phyloP scores from a whole-genome alignment of 2,113 vertebrate species.

The Ranitomeya imitator region DNA sequence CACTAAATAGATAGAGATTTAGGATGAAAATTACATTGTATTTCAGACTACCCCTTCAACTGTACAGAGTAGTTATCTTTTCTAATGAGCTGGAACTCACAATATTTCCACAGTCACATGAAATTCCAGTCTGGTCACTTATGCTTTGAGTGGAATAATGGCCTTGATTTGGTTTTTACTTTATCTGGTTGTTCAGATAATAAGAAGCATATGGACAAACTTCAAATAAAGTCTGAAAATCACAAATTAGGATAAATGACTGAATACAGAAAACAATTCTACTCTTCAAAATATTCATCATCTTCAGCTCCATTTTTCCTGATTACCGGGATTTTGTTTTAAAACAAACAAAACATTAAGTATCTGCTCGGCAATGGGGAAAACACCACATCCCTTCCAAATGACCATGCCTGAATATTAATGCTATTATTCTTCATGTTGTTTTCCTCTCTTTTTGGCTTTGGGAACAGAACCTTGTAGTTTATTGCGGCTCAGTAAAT shows the following conservation, averaged over 20 bases:
- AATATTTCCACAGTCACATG: not conserved
- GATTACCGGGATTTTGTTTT: not conserved
- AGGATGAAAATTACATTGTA: no score
- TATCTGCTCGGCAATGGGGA: not conserved
- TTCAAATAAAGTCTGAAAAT: not conserved
- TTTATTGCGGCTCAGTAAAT: slow-evolving; percentile 23
- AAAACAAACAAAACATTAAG: slow-evolving; percentile 1
- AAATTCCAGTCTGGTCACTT: not conserved
- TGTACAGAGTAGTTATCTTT: not conserved
- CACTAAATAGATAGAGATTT: no score
- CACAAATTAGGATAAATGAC: not conserved
- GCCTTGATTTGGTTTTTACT: not conserved
- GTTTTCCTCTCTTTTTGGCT: slow-evolving; percentile 23
- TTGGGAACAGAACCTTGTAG: slow-evolving; percentile 8
- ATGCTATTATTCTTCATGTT: slow-evolving; percentile 28
- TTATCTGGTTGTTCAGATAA: not conserved
- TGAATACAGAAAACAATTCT: not conserved
- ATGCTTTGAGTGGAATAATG: not conserved
- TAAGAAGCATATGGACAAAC: not conserved
- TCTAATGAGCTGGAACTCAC: not conserved
- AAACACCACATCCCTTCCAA: not conserved
- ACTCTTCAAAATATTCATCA: not conserved
- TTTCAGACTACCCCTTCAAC: not conserved
- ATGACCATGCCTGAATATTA: not conserved
- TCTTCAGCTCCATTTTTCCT: not conserved